Evolutionary conservation across 2,888 invertebrate species (phyloP).

Genomic region (Rhamnusium bicolor): DNA sequence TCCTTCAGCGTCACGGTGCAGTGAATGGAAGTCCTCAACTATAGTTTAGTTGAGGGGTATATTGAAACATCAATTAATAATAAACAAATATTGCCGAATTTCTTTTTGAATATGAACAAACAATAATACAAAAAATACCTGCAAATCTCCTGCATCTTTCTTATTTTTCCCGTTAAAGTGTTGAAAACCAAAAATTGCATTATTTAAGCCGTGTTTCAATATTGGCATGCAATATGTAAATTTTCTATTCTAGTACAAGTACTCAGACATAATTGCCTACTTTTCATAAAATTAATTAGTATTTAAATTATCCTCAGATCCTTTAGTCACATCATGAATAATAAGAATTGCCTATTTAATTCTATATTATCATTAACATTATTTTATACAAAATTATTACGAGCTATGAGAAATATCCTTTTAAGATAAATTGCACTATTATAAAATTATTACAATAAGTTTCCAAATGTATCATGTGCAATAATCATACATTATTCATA

Average conservation of each 20-base stretch:
- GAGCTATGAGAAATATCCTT: slow-evolving; percentile 27
- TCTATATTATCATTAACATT: background rate
- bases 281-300: slow-evolving; percentile 17
- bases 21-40: too few species aligned
- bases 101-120: too few species aligned
- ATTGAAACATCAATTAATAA: too few species aligned
- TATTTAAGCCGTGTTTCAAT: background rate
- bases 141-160: too few species aligned
- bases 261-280: background rate
- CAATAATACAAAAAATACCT: too few species aligned
- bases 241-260: background rate
- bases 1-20: too few species aligned
- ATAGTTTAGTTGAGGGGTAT: too few species aligned
- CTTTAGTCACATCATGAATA: slow-evolving; percentile 1
- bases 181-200: too few species aligned
- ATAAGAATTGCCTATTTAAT: slow-evolving; percentile 14
- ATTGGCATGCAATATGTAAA: background rate
- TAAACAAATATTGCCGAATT: too few species aligned
- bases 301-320: slow-evolving; percentile 21
- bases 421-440: background rate
- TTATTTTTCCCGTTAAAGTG: too few species aligned
- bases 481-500: slow-evolving; percentile 21
- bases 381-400: slow-evolving; percentile 12
- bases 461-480: slow-evolving; percentile 17
- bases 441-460: slow-evolving; percentile 12